These are phyloP conservation scores for Pectinophora gossypiella DNA, from an alignment of 1,140 invertebrate genomes.

Conservation along the genomic window DNA sequence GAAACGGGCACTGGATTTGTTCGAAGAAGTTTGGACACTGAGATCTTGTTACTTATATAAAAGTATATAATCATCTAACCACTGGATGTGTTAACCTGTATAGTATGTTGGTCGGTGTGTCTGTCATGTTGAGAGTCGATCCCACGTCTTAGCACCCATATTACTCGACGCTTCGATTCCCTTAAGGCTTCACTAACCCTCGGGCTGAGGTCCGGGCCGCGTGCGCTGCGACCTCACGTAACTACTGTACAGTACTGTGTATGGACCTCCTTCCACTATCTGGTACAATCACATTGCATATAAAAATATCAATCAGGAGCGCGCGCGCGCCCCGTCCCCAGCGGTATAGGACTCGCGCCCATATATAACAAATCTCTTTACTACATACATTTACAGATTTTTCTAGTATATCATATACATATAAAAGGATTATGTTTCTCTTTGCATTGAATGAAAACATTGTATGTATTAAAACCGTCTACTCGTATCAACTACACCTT, in stretches of 20 bases:
- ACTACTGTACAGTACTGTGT: not conserved
- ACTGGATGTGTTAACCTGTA: conserved; percentile 24
- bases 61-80: conserved; percentile 26
- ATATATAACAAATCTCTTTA: conserved; percentile 7
- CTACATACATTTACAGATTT: conserved; percentile 19
- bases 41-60: conserved; percentile 47
- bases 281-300: not conserved
- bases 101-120: not conserved
- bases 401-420: conserved; percentile 13
- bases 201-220: conserved; percentile 7
- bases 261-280: not conserved
- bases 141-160: conserved; percentile 64
- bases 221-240: conserved; percentile 16
- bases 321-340: too few species aligned
- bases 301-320: not conserved
- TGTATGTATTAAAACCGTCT: not conserved
- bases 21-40: conserved; percentile 63
- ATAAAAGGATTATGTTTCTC: conserved; percentile 25
- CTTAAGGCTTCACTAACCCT: conserved; percentile 32
- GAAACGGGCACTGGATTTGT: conserved; percentile 69
- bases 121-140: conserved; percentile 26
- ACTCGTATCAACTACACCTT: conserved; percentile 40
- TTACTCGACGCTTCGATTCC: conserved; percentile 30
- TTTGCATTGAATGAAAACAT: conserved; percentile 33
- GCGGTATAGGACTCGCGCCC: not conserved